Conservation (phyloP, 2,888 invertebrate genomes). For the Rhyacophila evoluta region DNA sequence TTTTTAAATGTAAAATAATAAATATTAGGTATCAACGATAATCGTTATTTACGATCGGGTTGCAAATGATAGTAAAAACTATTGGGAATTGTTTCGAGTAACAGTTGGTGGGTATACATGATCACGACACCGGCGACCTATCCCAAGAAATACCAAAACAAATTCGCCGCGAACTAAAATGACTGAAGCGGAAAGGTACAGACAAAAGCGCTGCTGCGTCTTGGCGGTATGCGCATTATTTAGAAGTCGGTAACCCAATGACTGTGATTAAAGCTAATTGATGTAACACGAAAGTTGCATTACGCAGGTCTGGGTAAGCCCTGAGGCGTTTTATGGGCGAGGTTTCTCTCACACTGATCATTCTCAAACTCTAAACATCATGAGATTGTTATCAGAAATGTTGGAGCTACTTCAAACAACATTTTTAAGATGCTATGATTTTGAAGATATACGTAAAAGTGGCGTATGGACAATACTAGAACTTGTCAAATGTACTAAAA, state of each 20-base stretch:
- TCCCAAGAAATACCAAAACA: background rate
- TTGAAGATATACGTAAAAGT: too few relatives aligned
- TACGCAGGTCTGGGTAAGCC: conserved; percentile 40
- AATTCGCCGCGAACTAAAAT: background rate
- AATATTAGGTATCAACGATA: too few relatives aligned
- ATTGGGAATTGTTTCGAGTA: too few relatives aligned
- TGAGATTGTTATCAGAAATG: background rate
- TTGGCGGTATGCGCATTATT: conserved; percentile 23
- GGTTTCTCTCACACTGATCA: background rate
- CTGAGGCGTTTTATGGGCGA: conserved; percentile 15
- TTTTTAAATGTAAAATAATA: too few relatives aligned
- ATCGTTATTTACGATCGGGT: too few relatives aligned
- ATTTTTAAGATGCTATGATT: too few relatives aligned
- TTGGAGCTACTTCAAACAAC: too few relatives aligned
- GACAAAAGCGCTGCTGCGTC: background rate
- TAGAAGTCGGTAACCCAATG: conserved; percentile 35
- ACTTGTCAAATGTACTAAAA: too few relatives aligned
- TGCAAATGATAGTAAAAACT: too few relatives aligned
- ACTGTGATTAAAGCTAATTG: conserved; percentile 50
- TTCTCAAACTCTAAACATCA: background rate
- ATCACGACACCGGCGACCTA: background rate
- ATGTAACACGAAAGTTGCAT: conserved; percentile 53
- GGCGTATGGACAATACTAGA: too few relatives aligned
- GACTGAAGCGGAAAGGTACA: background rate
- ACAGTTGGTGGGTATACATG: too few relatives aligned